Percentiles rank a stretch among this genome's conserved stretches.
Conservation (phyloP, 2,888 invertebrate genomes). For the Stenoptilia bipunctidactyla region DNA sequence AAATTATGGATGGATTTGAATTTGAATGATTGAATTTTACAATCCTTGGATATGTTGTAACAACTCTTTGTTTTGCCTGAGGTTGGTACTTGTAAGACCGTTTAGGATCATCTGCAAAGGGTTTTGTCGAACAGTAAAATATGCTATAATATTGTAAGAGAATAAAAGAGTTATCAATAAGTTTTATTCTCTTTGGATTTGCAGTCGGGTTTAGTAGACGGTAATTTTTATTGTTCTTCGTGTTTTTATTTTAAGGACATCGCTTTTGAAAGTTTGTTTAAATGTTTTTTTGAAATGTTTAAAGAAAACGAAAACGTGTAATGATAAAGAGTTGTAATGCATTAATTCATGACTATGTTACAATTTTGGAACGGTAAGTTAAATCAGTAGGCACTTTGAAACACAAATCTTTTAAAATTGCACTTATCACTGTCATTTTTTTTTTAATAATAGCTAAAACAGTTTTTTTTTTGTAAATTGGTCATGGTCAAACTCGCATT, state of each 20-base stretch:
- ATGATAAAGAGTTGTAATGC: too few species aligned
- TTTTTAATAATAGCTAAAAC: too few species aligned
- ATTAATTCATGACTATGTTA: too few species aligned
- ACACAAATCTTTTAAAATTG: too few species aligned
- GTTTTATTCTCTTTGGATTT: constrained; percentile 27
- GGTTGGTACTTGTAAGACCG: constrained; percentile 26
- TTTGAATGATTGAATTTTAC: constrained; percentile 27
- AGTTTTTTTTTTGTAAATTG: too few species aligned
- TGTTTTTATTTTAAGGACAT: background rate
- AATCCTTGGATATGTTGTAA: constrained; percentile 25
- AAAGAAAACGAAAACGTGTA: too few species aligned
- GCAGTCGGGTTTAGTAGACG: background rate
- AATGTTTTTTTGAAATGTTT: too few species aligned
- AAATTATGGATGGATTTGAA: too few species aligned
- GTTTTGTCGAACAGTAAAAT: constrained; percentile 49
- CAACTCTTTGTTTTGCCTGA: constrained; percentile 39
- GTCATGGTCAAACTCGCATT: too few species aligned
- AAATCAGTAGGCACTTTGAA: too few species aligned
- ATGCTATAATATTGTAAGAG: constrained; percentile 45
- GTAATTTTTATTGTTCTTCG: background rate
- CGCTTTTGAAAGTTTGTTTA: background rate
- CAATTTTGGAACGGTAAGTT: too few species aligned
- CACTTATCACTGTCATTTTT: too few species aligned
- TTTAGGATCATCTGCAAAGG: constrained; percentile 48
- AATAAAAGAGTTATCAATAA: constrained; percentile 60